Conservation (phyloP, 2,113 vertebrate genomes). For the Catharus minimus region DNA sequence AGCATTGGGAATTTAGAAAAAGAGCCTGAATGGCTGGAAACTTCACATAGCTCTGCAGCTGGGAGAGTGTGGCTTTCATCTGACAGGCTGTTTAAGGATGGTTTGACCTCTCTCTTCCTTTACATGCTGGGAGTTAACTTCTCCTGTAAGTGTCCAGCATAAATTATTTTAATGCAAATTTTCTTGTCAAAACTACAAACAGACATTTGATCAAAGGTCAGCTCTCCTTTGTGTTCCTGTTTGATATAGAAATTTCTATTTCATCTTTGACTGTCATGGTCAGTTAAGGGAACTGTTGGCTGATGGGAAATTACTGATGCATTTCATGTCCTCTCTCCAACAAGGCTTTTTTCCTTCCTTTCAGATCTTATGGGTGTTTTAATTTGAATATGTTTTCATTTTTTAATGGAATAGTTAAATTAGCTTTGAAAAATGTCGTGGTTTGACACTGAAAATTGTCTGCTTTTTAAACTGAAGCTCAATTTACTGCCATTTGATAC, state of each 20-base stretch:
- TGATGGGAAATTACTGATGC: constrained; percentile 73
- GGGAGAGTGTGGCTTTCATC: constrained; percentile 62
- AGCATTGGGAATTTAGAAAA: constrained; percentile 9
- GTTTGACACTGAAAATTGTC: constrained; percentile 54
- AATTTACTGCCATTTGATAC: constrained; percentile 62
- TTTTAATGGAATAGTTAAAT: constrained; percentile 74
- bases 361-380: constrained; percentile 70
- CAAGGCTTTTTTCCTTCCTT: neutral
- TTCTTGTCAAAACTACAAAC: constrained; percentile 90
- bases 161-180: constrained; percentile 88
- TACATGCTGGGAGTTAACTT: constrained; percentile 80
- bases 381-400: constrained; percentile 71
- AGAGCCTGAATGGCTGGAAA: neutral
- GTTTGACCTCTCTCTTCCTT: constrained; percentile 84
- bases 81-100: constrained; percentile 72
- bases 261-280: constrained; percentile 84
- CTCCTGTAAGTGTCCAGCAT: constrained; percentile 70
- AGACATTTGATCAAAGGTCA: constrained; percentile 92
- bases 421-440: constrained; percentile 56
- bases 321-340: constrained; percentile 46
- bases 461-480: constrained; percentile 65
- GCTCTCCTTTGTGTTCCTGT: constrained; percentile 84
- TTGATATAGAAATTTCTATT: constrained; percentile 92
- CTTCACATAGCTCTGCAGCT: neutral
- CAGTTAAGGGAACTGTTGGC: constrained; percentile 72